phyloP scores from a whole-genome alignment of 2,113 vertebrate species.

The Hypomesus transpacificus region DNA sequence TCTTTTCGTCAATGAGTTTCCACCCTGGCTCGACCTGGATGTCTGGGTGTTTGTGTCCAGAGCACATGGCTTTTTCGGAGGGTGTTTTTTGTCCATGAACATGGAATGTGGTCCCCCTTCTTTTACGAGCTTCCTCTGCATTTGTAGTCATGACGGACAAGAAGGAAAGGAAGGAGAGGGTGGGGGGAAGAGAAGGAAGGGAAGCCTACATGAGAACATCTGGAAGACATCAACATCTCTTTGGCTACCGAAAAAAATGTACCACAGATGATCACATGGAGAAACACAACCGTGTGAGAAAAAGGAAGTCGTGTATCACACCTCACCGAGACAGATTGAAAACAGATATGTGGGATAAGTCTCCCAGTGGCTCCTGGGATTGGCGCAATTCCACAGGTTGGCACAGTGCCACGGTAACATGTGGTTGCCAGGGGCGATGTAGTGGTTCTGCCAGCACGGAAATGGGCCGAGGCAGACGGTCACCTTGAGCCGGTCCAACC shows the following conservation, averaged over 20 bases:
- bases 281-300: conserved; percentile 17
- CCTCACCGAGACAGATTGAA: background rate
- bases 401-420: conserved; percentile 63
- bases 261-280: conserved; percentile 16
- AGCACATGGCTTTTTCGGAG: background rate
- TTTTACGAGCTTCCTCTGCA: background rate
- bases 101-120: background rate
- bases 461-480: conserved; percentile 68
- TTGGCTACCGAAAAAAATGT: conserved; percentile 1
- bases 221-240: conserved; percentile 29
- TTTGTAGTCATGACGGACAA: conserved; percentile 18
- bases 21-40: too few relatives aligned
- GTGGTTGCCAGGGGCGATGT: conserved; percentile 69
- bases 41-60: background rate
- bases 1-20: background rate
- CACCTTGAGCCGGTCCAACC: conserved; percentile 73
- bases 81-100: background rate
- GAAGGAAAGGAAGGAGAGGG: conserved; percentile 5
- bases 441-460: conserved; percentile 54
- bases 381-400: conserved; percentile 59
- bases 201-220: conserved; percentile 27
- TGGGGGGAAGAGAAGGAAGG: background rate
- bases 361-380: conserved; percentile 50
- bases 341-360: conserved; percentile 17
- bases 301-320: conserved; percentile 17